A percentile compares a stretch with the other conserved stretches of the same genome.
phyloP scores from a whole-genome alignment of 2,888 invertebrate genomes.

The Micoletzkya japonica region DNA sequence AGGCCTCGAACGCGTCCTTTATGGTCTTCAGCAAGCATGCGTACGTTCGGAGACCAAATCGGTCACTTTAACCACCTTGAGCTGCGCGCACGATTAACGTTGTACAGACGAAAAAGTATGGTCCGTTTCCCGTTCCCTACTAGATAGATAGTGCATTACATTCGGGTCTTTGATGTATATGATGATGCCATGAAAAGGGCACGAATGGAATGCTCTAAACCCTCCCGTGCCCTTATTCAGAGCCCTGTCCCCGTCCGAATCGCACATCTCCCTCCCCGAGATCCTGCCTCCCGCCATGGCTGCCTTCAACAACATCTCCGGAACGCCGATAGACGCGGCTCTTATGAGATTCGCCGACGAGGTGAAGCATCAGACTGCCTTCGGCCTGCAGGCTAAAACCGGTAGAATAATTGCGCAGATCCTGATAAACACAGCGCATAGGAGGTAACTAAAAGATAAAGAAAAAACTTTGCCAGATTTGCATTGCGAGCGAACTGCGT shows the following conservation, averaged over 20 bases:
- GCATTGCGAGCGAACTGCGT: slow-evolving; percentile 15
- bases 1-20: neutral
- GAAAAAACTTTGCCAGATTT: slow-evolving; percentile 1
- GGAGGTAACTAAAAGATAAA: neutral
- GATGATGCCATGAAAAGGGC: too few species aligned
- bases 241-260: neutral
- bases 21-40: neutral
- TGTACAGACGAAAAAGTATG: too few species aligned
- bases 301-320: slow-evolving; percentile 1
- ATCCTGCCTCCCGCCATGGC: neutral
- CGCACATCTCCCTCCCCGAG: neutral
- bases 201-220: too few species aligned
- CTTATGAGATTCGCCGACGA: slow-evolving; percentile 38
- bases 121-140: too few species aligned
- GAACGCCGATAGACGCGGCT: slow-evolving; percentile 35
- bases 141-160: neutral
- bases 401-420: neutral
- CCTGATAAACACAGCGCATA: too few species aligned
- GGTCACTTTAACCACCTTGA: too few species aligned
- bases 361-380: neutral
- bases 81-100: too few species aligned
- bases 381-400: neutral
- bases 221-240: neutral
- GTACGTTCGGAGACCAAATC: too few species aligned
- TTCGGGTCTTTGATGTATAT: neutral